These are phyloP conservation scores for Meleagris gallopavo DNA, from an alignment of 2,113 vertebrate genomes.

Conservation along the genomic window DNA sequence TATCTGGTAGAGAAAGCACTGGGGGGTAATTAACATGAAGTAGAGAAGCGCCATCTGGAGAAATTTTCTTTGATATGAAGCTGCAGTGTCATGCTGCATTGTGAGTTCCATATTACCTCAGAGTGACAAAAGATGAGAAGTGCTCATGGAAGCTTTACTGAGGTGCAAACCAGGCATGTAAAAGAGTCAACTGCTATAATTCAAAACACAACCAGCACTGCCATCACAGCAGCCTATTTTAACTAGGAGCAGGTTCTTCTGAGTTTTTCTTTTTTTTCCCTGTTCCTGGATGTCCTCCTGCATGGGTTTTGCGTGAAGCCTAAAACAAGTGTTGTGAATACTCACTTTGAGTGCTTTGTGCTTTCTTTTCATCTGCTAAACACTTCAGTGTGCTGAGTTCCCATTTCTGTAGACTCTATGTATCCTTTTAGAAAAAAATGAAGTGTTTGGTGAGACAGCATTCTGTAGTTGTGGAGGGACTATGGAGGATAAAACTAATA, in stretches of 20 bases:
- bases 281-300: not conserved
- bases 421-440: not conserved
- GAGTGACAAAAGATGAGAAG: not conserved
- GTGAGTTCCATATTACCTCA: not conserved
- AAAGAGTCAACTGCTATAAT: not conserved
- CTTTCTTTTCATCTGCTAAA: not conserved
- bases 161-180: not conserved
- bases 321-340: not conserved
- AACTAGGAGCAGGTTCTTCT: not conserved
- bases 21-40: not conserved
- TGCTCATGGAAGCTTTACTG: accelerated
- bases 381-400: not conserved
- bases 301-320: not conserved
- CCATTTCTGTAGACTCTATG: not conserved
- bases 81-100: accelerated
- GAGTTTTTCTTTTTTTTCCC: not conserved
- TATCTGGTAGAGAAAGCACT: not conserved
- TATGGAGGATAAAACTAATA: not conserved
- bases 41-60: not conserved
- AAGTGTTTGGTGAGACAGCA: not conserved
- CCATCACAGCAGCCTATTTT: not conserved
- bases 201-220: not conserved
- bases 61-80: not conserved
- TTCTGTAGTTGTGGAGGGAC: not conserved
- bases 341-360: not conserved